A percentile compares a stretch with the other conserved stretches of the same genome.
These are phyloP conservation scores for Beris morrisii DNA, from an alignment of 2,888 invertebrate genomes.

Conservation along the genomic window DNA sequence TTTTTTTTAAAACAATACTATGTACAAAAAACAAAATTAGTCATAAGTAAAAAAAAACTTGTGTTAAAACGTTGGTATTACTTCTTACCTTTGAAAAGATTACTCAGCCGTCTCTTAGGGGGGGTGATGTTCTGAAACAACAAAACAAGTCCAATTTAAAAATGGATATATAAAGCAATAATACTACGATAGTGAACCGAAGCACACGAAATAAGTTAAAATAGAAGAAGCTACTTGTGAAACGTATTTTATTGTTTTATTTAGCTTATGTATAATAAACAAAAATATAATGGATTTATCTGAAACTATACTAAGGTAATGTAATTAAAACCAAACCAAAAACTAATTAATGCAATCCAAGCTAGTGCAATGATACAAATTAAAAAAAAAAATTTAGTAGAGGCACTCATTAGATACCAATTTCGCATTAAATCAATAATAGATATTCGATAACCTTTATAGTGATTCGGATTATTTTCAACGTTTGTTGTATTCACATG, in stretches of 20 bases:
- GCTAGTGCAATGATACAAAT: neutral
- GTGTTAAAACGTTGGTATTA: neutral
- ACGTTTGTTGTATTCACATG: slow-evolving; percentile 44
- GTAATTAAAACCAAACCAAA: neutral
- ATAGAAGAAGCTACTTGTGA: neutral
- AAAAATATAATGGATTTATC: neutral
- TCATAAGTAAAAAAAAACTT: too few species aligned
- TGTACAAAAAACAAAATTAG: too few species aligned
- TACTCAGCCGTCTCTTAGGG: slow-evolving; percentile 53
- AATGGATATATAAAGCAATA: slow-evolving; percentile 6
- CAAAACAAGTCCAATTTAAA: slow-evolving; percentile 19
- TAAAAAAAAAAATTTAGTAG: slow-evolving; percentile 40
- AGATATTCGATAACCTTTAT: slow-evolving; percentile 40
- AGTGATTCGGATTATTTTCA: slow-evolving; percentile 37
- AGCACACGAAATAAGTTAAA: neutral
- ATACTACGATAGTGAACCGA: slow-evolving; percentile 19
- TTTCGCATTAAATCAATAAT: slow-evolving; percentile 42
- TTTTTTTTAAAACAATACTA: too few species aligned
- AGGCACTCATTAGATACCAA: slow-evolving; percentile 43
- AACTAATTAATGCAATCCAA: neutral
- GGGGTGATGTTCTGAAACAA: slow-evolving; percentile 53
- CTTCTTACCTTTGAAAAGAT: slow-evolving; percentile 48
- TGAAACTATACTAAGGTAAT: neutral
- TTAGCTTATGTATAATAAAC: too few species aligned
- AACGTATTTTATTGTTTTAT: too few species aligned